phyloP scores from a whole-genome alignment of 2,888 invertebrate genomes.

The Endomychus coccineus region DNA sequence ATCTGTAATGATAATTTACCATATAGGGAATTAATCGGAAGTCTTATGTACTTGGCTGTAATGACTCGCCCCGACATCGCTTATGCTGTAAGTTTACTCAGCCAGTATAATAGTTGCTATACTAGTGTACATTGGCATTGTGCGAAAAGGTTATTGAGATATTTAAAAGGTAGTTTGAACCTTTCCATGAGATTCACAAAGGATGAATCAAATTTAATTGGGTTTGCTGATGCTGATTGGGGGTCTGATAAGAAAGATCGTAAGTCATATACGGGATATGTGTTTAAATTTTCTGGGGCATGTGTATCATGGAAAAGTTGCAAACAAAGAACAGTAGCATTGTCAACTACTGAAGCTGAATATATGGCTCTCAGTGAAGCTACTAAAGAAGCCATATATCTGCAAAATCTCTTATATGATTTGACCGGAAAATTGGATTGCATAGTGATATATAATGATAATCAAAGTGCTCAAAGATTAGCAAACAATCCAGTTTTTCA shows the following conservation, averaged over 20 bases:
- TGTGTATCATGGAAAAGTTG: slow-evolving; percentile 28
- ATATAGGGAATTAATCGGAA: slow-evolving; percentile 19
- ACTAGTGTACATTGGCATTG: slow-evolving; percentile 16
- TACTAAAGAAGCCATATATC: slow-evolving; percentile 22
- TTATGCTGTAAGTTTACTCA: slow-evolving; percentile 19
- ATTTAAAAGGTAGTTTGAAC: slow-evolving; percentile 19
- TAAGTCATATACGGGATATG: slow-evolving; percentile 37
- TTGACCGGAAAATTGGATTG: slow-evolving; percentile 5
- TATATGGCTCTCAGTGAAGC: slow-evolving; percentile 29
- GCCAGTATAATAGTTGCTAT: slow-evolving; percentile 17
- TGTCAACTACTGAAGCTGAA: slow-evolving; percentile 27
- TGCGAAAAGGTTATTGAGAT: slow-evolving; percentile 21
- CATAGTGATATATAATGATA: slow-evolving; percentile 7
- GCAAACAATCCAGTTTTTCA: slow-evolving; percentile 17
- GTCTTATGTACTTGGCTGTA: slow-evolving; percentile 19
- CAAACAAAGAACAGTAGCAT: slow-evolving; percentile 30
- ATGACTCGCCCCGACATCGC: slow-evolving; percentile 23
- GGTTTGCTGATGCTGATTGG: slow-evolving; percentile 27
- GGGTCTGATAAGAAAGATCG: slow-evolving; percentile 24
- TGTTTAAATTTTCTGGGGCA: slow-evolving; percentile 24
- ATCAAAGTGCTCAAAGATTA: slow-evolving; percentile 18
- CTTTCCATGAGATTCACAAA: slow-evolving; percentile 19
- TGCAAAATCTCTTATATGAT: slow-evolving; percentile 15
- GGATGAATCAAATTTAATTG: slow-evolving; percentile 12
- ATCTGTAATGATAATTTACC: slow-evolving; percentile 4